Evolutionary conservation across 2,888 invertebrate genomes (phyloP), one percentile per base, ranked within the genome.

Genomic region (Silvanus unidentatus): DNA sequence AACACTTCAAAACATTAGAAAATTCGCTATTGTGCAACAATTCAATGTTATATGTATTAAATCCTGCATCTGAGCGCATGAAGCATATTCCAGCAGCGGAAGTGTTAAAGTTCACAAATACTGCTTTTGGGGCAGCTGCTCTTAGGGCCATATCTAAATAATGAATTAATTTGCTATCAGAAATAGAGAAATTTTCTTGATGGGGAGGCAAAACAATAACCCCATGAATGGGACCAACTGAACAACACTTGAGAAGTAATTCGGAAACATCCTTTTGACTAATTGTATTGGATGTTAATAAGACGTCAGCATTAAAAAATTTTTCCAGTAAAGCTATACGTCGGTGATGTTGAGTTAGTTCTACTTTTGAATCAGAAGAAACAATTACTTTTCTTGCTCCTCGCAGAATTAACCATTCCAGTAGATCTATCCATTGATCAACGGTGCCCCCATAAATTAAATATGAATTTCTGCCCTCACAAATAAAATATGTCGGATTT

Each of bases 401-500:
- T 48, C 93, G 78, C 42, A 87, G 71, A 40, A 92, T 79, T 58
- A 97, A 73, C 92, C 92, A 94, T 61, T 91, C 87, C 0, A 84
- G 81, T 39, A 94, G 43, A 48, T 72, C 69, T 2, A 63, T 59
- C 69, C 71, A 72, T 4, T 59, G 50, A 38, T 69, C 68, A 16
- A 64, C 49, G 15, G 52, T 57, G 27, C 70, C 71, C 45, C 68
- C 70, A 42, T 64, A 68, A n/a, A 72, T 53, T 29, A 71, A 52
- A 50, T 70, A 69, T 0, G 67, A 64, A 35, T 55, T 54, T 41
- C 66, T 63, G 1, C 64, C 39, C 45, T 69, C 59, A 43, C 71
- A 71, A 38, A 69, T 62, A 45, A 67, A 70, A 43, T 67, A 65
- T 40, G 63, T 60, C 2, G 65, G 60, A 42, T 64, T 64, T 11